A percentile compares a stretch with the other conserved stretches of the same genome.
These are phyloP conservation scores for Cephus spinipes DNA, from an alignment of 2,888 invertebrate species.

Conservation along the genomic window DNA sequence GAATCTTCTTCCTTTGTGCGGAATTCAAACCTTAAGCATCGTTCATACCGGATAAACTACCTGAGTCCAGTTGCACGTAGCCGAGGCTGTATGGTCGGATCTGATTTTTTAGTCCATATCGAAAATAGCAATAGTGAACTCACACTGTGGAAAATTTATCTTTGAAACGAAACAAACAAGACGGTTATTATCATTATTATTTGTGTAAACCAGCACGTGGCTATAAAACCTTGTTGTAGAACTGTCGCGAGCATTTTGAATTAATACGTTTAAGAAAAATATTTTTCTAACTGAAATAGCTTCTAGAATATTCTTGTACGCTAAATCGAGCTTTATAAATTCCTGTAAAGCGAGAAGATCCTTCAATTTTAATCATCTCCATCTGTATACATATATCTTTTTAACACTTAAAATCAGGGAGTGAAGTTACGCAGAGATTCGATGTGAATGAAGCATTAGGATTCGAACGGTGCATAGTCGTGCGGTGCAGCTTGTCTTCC, in stretches of 20 bases:
- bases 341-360: neutral
- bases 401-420: neutral
- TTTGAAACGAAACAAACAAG: neutral
- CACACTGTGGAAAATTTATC: neutral
- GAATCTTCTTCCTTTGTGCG: constrained; percentile 44
- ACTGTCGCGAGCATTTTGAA: neutral
- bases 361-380: neutral
- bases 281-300: neutral
- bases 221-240: neutral
- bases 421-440: constrained; percentile 1
- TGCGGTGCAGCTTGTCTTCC: constrained; percentile 29
- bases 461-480: constrained; percentile 9
- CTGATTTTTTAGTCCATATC: neutral
- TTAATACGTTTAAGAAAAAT: neutral
- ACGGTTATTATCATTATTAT: neutral
- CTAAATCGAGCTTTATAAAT: neutral
- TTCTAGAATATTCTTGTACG: neutral
- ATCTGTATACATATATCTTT: neutral
- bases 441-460: constrained; percentile 42
- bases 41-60: constrained; percentile 31
- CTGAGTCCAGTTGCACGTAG: neutral
- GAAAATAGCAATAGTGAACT: neutral
- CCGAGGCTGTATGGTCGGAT: neutral
- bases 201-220: neutral
- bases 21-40: constrained; percentile 43